phyloP scores from a whole-genome alignment of 2,113 vertebrate genomes.

The Paradoxurus hermaphroditus region DNA sequence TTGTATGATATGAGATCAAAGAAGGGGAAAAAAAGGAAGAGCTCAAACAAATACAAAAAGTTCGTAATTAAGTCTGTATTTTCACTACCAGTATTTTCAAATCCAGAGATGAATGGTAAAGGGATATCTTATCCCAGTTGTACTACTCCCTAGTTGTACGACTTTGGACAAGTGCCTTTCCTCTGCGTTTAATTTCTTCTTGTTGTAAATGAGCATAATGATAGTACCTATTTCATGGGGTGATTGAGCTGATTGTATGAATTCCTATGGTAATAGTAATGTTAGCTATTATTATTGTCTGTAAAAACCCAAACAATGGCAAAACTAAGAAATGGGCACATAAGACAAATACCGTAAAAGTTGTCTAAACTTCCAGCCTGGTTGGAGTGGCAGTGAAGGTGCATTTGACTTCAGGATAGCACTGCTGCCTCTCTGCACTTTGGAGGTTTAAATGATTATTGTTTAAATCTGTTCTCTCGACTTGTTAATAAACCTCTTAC shows the following conservation, averaged over 20 bases:
- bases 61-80: background rate
- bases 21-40: background rate
- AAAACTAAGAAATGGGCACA: background rate
- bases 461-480: background rate
- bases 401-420: background rate
- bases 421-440: background rate
- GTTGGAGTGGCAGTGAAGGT: background rate
- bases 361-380: background rate
- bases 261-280: background rate
- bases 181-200: background rate
- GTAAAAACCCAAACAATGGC: background rate
- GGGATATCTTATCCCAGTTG: background rate
- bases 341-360: background rate
- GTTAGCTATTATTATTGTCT: background rate
- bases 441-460: background rate
- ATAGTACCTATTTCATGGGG: background rate
- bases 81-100: background rate
- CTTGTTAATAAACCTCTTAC: background rate
- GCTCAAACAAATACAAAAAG: background rate
- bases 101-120: background rate
- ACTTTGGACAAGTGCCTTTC: background rate
- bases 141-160: background rate
- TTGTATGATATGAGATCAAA: conserved; percentile 16
- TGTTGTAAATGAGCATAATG: background rate
- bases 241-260: background rate